Conservation (phyloP, 2,113 vertebrate species). For the Megaptera novaeangliae region DNA sequence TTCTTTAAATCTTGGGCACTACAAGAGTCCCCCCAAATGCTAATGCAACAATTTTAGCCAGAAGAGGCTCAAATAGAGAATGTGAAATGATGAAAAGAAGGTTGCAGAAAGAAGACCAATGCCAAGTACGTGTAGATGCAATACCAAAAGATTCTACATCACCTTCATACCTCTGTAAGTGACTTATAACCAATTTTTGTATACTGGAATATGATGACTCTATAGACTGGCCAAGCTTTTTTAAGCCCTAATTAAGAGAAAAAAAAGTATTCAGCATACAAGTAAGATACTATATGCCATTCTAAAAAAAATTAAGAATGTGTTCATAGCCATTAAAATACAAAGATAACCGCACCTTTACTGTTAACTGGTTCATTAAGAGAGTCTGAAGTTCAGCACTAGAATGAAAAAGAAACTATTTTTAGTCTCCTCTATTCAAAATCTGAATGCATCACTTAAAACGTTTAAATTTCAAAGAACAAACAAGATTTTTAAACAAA, state of each 20-base stretch:
- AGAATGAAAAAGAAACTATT: constrained; percentile 21
- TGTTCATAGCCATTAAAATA: not conserved
- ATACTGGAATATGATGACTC: constrained; percentile 98
- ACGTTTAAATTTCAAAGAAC: constrained; percentile 14
- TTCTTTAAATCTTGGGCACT: not conserved
- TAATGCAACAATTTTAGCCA: not conserved
- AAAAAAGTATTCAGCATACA: constrained; percentile 42
- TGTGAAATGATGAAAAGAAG: not conserved
- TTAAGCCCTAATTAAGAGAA: constrained; percentile 88
- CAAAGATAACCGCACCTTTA: constrained; percentile 86
- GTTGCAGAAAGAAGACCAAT: not conserved
- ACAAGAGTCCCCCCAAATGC: not conserved
- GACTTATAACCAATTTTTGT: constrained; percentile 97
- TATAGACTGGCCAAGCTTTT: constrained; percentile 97
- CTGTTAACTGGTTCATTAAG: constrained; percentile 96
- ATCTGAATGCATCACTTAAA: not conserved
- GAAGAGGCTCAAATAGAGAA: not conserved
- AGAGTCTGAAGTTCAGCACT: constrained; percentile 96
- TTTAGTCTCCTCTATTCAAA: constrained; percentile 48
- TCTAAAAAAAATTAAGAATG: not conserved
- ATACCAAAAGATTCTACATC: not conserved
- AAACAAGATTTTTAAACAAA: constrained; percentile 54
- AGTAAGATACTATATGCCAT: not conserved
- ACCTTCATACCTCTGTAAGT: constrained; percentile 92
- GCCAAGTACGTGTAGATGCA: not conserved